Evolutionary conservation across 2,113 vertebrate genomes (phyloP).

Genomic region (Eptatretus burgeri): DNA sequence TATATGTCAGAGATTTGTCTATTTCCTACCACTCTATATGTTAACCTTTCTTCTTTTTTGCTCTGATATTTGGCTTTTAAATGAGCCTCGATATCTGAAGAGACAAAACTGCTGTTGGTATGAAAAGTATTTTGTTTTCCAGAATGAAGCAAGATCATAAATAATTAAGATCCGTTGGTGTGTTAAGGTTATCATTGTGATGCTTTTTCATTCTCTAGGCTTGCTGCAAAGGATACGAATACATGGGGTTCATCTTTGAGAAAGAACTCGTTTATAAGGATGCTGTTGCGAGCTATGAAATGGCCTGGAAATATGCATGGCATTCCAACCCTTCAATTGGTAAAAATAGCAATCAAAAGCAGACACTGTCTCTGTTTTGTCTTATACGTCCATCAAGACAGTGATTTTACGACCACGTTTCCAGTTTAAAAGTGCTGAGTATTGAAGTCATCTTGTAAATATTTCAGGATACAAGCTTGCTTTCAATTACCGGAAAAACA

Average conservation of each 20-base stretch:
- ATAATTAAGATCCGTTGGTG: too few relatives aligned
- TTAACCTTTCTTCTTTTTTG: too few relatives aligned
- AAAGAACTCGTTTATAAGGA: conserved; percentile 76
- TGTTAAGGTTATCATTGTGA: too few relatives aligned
- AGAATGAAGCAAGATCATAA: too few relatives aligned
- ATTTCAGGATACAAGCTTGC: conserved; percentile 71
- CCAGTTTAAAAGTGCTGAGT: too few relatives aligned
- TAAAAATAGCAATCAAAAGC: conserved; percentile 11
- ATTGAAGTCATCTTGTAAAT: background rate
- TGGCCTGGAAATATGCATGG: conserved; percentile 80
- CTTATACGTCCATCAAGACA: conserved; percentile 7
- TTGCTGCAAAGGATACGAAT: conserved; percentile 87
- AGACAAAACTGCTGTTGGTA: too few relatives aligned
- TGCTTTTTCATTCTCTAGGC: conserved; percentile 26
- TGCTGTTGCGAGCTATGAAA: conserved; percentile 62
- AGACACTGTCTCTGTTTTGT: background rate
- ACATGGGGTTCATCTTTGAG: conserved; percentile 91
- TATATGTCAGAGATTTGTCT: too few relatives aligned
- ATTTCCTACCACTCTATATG: too few relatives aligned
- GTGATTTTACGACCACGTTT: too few relatives aligned
- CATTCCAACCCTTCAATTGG: conserved; percentile 52
- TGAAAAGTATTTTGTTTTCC: too few relatives aligned
- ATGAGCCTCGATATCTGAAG: too few relatives aligned
- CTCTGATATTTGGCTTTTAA: too few relatives aligned
- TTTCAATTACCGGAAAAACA: conserved; percentile 91